phyloP scores from a whole-genome alignment of 2,888 invertebrate species.

The Acronicta alni region DNA sequence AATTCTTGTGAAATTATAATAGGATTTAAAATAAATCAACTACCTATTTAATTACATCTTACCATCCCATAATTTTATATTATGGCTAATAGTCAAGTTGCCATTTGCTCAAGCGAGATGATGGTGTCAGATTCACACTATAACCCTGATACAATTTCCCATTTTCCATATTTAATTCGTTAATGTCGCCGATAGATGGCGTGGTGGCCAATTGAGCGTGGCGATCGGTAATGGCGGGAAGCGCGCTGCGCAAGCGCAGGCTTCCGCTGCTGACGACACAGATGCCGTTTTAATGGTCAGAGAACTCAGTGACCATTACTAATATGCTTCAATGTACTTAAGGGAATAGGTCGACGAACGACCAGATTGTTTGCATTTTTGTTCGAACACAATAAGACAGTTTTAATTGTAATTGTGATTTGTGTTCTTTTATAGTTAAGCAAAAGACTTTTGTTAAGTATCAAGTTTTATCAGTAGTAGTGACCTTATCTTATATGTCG shows the following conservation, averaged over 20 bases:
- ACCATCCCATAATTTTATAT: no score
- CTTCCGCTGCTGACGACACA: conserved; percentile 58
- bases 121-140: not conserved
- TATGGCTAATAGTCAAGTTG: no score
- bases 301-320: conserved; percentile 60
- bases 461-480: no score
- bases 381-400: not conserved
- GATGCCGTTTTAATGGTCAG: conserved; percentile 62
- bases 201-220: conserved; percentile 46
- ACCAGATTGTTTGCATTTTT: conserved; percentile 23
- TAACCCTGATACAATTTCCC: conserved; percentile 23
- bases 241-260: conserved; percentile 42
- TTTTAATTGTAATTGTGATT: not conserved
- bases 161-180: conserved; percentile 26
- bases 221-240: conserved; percentile 59
- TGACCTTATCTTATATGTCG: no score
- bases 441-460: no score
- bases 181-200: conserved; percentile 38
- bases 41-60: no score
- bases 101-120: no score
- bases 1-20: no score
- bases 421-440: not conserved
- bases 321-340: conserved; percentile 56
- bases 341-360: conserved; percentile 56
- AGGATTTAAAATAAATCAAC: no score